phyloP scores from a whole-genome alignment of 2,113 vertebrate genomes.

The Sorex araneus region DNA sequence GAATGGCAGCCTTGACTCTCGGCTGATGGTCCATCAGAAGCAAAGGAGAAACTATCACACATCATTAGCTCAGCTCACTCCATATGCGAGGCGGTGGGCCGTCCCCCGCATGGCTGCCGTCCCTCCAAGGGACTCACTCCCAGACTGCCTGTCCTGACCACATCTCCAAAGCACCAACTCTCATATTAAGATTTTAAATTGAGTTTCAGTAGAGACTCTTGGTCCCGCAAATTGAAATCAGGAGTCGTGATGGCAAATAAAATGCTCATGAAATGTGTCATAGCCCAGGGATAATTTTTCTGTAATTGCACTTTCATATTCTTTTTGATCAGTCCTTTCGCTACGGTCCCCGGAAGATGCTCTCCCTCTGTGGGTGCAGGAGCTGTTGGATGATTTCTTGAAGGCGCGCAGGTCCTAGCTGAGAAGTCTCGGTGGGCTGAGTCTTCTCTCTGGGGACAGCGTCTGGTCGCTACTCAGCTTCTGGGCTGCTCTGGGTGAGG shows the following conservation, averaged over 20 bases:
- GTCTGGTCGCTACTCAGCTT: not conserved
- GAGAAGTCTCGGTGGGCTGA: not conserved
- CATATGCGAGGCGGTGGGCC: not conserved
- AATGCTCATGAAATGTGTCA: slow-evolving; percentile 78
- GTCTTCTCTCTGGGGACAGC: not conserved
- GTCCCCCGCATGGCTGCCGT: not conserved
- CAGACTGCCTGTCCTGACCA: not conserved
- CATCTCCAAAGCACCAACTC: slow-evolving; percentile 11
- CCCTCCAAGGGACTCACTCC: slow-evolving; percentile 40
- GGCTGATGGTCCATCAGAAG: not conserved
- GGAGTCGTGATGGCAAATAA: slow-evolving; percentile 84
- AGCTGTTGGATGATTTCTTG: slow-evolving; percentile 8
- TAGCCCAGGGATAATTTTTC: slow-evolving; percentile 75
- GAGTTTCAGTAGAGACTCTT: slow-evolving; percentile 67
- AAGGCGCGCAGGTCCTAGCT: not conserved
- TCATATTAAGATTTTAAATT: slow-evolving; percentile 74
- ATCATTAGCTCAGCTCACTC: not conserved
- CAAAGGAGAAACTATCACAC: not conserved
- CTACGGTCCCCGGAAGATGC: not conserved
- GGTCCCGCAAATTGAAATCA: slow-evolving; percentile 84
- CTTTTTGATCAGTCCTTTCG: slow-evolving; percentile 46
- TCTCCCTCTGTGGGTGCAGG: not conserved
- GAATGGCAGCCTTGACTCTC: not conserved
- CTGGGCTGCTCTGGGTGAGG: not conserved
- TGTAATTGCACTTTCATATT: slow-evolving; percentile 71